These are phyloP conservation scores for Eptesicus fuscus DNA, from an alignment of 2,113 vertebrate species.

Conservation along the genomic window DNA sequence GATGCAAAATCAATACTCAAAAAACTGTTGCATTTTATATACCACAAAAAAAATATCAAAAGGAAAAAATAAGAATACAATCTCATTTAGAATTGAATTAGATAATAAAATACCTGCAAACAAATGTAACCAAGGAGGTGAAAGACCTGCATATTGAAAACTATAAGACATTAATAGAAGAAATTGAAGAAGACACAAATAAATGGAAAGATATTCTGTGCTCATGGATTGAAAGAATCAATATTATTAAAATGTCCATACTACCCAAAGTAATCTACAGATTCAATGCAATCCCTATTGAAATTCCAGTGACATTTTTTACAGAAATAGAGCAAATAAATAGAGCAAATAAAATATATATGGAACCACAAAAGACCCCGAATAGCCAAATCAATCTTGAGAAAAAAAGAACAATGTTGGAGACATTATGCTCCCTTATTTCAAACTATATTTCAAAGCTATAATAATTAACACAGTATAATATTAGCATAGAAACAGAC, in stretches of 20 bases:
- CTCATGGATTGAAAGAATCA: background rate
- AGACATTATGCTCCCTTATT: background rate
- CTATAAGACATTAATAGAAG: background rate
- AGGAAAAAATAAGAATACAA: background rate
- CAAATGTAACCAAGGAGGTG: background rate
- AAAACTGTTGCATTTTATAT: background rate
- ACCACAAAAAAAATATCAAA: background rate
- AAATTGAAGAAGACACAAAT: background rate
- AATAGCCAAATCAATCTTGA: too few relatives aligned
- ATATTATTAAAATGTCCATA: background rate
- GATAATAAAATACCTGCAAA: background rate
- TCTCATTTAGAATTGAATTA: background rate
- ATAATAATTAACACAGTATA: background rate
- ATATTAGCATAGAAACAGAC: background rate
- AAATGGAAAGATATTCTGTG: background rate
- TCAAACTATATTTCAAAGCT: background rate
- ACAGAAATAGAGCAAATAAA: background rate
- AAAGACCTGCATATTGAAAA: background rate
- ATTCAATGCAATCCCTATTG: background rate
- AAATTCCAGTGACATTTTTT: background rate
- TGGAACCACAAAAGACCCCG: background rate
- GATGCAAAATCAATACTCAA: background rate
- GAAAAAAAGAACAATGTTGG: background rate
- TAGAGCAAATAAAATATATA: background rate
- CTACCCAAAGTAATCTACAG: background rate